phyloP scores from a whole-genome alignment of 2,113 vertebrate species.

The Oreochromis spilurus region DNA sequence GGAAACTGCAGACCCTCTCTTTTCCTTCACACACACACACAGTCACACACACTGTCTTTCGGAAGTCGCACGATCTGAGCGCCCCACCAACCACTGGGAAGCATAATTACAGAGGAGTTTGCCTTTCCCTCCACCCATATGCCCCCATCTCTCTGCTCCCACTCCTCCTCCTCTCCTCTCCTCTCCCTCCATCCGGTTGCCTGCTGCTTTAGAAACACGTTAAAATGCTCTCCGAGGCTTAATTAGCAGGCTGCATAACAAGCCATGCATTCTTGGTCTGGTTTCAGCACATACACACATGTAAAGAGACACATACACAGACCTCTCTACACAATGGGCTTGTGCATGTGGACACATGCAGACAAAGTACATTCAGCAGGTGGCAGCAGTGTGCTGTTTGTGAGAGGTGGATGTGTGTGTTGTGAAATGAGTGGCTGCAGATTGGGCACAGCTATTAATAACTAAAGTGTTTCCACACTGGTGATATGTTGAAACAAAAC shows the following conservation, averaged over 20 bases:
- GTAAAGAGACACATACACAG: background rate
- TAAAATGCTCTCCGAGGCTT: conserved; percentile 73
- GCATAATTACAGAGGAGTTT: conserved; percentile 71
- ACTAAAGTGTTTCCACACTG: conserved; percentile 42
- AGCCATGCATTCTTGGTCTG: conserved; percentile 69
- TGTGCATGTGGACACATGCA: background rate
- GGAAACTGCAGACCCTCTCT: conserved; percentile 44
- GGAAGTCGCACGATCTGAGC: conserved; percentile 46
- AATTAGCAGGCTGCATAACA: conserved; percentile 75
- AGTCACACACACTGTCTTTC: conserved; percentile 8
- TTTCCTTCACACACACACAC: conserved; percentile 1
- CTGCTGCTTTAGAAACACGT: conserved; percentile 72
- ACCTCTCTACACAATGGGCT: background rate
- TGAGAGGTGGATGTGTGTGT: background rate
- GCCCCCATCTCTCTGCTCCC: conserved; percentile 3
- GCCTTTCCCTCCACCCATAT: conserved; percentile 12
- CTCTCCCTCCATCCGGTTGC: conserved; percentile 72
- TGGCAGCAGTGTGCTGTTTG: conserved; percentile 42
- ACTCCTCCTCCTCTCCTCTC: conserved; percentile 3
- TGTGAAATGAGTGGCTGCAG: background rate
- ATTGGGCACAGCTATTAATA: conserved; percentile 41
- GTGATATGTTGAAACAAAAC: background rate
- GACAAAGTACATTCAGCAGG: conserved; percentile 34
- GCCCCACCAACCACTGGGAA: conserved; percentile 53
- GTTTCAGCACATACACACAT: conserved; percentile 32